phyloP scores from a whole-genome alignment of 2,797 vertebrate species.

The Peromyscus aztecus region DNA sequence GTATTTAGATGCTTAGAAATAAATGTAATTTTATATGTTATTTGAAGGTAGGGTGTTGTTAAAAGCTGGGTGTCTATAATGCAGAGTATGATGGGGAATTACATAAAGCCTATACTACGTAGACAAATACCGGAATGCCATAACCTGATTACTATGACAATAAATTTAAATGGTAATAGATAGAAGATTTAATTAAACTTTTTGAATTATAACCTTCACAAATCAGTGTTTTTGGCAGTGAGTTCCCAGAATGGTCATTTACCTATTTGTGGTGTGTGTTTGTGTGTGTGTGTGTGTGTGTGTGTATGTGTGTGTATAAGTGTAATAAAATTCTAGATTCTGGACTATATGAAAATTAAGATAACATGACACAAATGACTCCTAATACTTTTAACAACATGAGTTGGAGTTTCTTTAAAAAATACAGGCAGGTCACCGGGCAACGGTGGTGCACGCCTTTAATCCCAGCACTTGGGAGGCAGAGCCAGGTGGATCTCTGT shows the following conservation, averaged over 20 bases:
- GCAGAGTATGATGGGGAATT: neutral
- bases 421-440: neutral
- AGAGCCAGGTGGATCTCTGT: too few relatives aligned
- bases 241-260: slow-evolving; percentile 19
- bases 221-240: slow-evolving; percentile 4
- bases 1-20: neutral
- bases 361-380: neutral
- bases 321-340: neutral
- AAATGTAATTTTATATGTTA: slow-evolving; percentile 36
- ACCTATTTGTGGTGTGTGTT: neutral
- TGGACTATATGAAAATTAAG: slow-evolving; percentile 59
- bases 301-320: neutral
- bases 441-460: too few relatives aligned
- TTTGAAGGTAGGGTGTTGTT: slow-evolving; percentile 12
- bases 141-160: neutral
- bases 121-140: slow-evolving; percentile 2
- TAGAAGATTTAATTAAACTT: neutral
- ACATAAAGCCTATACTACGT: neutral
- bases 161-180: slow-evolving; percentile 37
- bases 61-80: neutral
- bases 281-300: neutral
- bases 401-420: neutral
- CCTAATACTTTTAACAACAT: slow-evolving; percentile 45
- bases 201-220: neutral
- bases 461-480: too few relatives aligned